Base-by-base conservation (phyloP, 2,888 invertebrate species). In the Polietes domitor region DNA sequence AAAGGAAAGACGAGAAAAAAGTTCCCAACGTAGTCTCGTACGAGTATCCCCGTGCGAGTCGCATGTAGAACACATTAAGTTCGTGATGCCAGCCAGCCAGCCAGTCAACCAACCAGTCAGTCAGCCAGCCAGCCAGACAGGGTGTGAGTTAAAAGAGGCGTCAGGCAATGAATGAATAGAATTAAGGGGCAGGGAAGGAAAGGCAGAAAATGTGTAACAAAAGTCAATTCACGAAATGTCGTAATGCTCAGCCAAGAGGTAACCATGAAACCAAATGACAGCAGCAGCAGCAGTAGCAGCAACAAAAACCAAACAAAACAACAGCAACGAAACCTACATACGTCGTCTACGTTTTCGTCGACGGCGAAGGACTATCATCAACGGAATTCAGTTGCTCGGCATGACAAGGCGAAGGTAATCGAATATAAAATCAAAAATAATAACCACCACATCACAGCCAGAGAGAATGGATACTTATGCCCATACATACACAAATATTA, bases 371-470 rank as follows among this genome's bases (percentile, higher is more conserved):
- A 47, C 47, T 7, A n/a, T 6, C 47, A 47, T 47, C 47, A 47
- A 4, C 47, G n/a, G 12, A 1, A 47, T 47, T 15, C 37, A 37
- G 9, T 37, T 2, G 7, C 4, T 47, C 47, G 47, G n/a, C 2
- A 15, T 2, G n/a, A n/a, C n/a, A 47, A 47, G 47, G n/a, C 15
- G 50, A 70, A 72, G 68, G 55, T 77, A 81, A 81, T 81, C 81
- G 76, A 81, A 73, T 68, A 72, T 81, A 73, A 77, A 81, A 81
- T 81, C 77, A 77, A 81, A 77, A 77, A 72, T 68, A 55, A 65
- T 72, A 77, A 68, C 58, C 47, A 47, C 47, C 47, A 12, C 50
- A 70, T 2, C 41, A 32, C 32, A 32, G 41, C 47, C 47, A 4
- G 15, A 37, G 15, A 37, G 6, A 12, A 37, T 1, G 43, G 43